Evolutionary conservation across 2,113 vertebrate species (phyloP), one percentile per base, ranked within the genome.

Genomic region (Lanius collurio): DNA sequence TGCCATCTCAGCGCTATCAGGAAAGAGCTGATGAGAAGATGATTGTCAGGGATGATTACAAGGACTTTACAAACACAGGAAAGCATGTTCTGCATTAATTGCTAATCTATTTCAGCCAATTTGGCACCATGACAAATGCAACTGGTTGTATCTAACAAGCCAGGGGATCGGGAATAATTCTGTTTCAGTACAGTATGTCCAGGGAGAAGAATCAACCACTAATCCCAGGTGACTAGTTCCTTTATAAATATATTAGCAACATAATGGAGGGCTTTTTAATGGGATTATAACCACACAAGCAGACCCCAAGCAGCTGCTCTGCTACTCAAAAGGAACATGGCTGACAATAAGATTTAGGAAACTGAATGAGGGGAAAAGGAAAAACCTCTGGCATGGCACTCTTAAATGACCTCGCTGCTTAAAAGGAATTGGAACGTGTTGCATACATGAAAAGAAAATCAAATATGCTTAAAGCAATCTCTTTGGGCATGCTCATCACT

Each of bases 241-340:
- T 97, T 97, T 97, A 98, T 98, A 97, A 98, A 98, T 97, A 97
- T 97, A 98, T 98, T 98, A 98, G 97, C 97, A 98, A 96, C 96
- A 98, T 97, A 98, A 98, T 97, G 96, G 95, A 96, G 81, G 69
- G 87, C 39, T 91, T 96, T 98, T 97, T 95, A 98, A 98, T 98
- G 95, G 96, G 98, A 98, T 98, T 98, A 98, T 98, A 97, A 98
- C 95, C 97, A 97, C 96, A 96, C 94, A 95, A 96, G 96, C 97
- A 94, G 84, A 83, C 88, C 74, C 84, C 79, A 96, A 96, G 95
- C 97, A 98, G 98, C 98, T 98, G 98, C 96, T 98, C 95, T 95
- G 79, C 95, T 96, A 82, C 95, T 97, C 79, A 73, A 96, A 96
- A 90, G 97, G 96, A 98, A 97, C 95, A 97, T 91, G 96, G 96